phyloP scores from a whole-genome alignment of 2,888 invertebrate genomes.

The Hirtodrosophila histrioides region DNA sequence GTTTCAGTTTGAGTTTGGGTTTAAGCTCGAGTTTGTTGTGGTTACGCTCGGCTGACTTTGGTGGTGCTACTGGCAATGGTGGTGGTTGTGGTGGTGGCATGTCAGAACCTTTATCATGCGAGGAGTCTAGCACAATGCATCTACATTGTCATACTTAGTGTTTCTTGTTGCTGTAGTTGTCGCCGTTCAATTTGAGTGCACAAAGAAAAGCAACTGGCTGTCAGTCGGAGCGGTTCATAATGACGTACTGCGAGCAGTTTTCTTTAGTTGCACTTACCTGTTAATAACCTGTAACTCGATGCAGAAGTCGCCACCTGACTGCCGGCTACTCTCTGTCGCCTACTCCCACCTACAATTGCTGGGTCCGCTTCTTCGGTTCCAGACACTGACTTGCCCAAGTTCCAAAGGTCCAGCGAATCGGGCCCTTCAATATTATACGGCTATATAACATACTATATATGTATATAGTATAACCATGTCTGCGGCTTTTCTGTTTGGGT shows the following conservation, averaged over 20 bases:
- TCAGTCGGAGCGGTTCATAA: slow-evolving; percentile 32
- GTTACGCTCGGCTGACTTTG: slow-evolving; percentile 69
- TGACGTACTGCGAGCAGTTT: slow-evolving; percentile 37
- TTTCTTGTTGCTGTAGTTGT: slow-evolving; percentile 47
- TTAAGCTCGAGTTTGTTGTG: slow-evolving; percentile 44
- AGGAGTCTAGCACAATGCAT: slow-evolving; percentile 28
- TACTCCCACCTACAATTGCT: slow-evolving; percentile 37
- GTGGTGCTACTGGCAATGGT: slow-evolving; percentile 23
- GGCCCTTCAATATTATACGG: slow-evolving; percentile 28
- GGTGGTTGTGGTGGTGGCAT: slow-evolving; percentile 39
- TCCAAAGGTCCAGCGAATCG: slow-evolving; percentile 66
- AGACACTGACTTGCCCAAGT: slow-evolving; percentile 63
- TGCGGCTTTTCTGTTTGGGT: slow-evolving; percentile 40
- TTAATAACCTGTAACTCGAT: slow-evolving; percentile 77
- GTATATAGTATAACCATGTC: slow-evolving; percentile 11
- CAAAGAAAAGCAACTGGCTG: slow-evolving; percentile 69
- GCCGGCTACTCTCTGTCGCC: slow-evolving; percentile 35
- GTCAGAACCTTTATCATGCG: slow-evolving; percentile 78
- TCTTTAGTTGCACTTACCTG: slow-evolving; percentile 59
- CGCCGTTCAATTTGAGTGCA: slow-evolving; percentile 78
- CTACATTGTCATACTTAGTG: slow-evolving; percentile 51
- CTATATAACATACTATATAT: slow-evolving; percentile 3
- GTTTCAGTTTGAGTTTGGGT: not conserved
- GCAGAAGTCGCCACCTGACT: slow-evolving; percentile 43
- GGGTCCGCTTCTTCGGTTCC: slow-evolving; percentile 41